phyloP scores from a whole-genome alignment of 2,888 invertebrate species.

The Miltochrista miniata region DNA sequence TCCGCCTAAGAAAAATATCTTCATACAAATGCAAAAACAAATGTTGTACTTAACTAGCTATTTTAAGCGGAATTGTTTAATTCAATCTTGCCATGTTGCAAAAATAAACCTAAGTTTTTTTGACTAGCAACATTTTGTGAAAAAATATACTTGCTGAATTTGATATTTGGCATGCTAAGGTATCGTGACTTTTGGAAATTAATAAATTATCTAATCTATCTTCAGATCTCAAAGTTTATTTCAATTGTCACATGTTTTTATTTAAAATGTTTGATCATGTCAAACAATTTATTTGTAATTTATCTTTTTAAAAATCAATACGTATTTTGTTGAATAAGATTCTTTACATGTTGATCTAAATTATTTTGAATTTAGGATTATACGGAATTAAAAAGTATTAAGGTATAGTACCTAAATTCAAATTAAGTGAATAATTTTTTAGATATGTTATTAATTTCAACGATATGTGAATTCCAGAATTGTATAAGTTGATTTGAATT shows the following conservation, averaged over 20 bases:
- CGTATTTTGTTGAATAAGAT: too few relatives aligned
- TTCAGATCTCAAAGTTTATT: neutral
- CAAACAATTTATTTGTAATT: neutral
- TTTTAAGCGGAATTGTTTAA: constrained; percentile 5
- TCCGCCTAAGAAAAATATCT: constrained; percentile 36
- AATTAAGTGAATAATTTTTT: neutral
- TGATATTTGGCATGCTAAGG: neutral
- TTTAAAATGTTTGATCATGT: neutral
- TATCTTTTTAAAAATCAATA: neutral
- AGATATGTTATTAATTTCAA: neutral
- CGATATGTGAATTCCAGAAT: constrained; percentile 18
- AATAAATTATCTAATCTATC: neutral
- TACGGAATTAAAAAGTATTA: too few relatives aligned
- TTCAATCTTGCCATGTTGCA: neutral
- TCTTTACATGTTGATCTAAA: too few relatives aligned
- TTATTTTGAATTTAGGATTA: too few relatives aligned
- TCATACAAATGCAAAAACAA: constrained; percentile 21
- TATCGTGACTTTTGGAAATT: neutral
- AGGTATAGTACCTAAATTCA: too few relatives aligned
- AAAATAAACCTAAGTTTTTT: neutral
- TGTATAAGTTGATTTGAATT: constrained; percentile 4
- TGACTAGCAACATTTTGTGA: too few relatives aligned
- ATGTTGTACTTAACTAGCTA: constrained; percentile 19
- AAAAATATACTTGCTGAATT: too few relatives aligned
- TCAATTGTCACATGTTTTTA: neutral